Evolutionary conservation across 1,140 invertebrate genomes (phyloP), one percentile per base, ranked within the genome.

Genomic region (Tigriopus japonicus): DNA sequence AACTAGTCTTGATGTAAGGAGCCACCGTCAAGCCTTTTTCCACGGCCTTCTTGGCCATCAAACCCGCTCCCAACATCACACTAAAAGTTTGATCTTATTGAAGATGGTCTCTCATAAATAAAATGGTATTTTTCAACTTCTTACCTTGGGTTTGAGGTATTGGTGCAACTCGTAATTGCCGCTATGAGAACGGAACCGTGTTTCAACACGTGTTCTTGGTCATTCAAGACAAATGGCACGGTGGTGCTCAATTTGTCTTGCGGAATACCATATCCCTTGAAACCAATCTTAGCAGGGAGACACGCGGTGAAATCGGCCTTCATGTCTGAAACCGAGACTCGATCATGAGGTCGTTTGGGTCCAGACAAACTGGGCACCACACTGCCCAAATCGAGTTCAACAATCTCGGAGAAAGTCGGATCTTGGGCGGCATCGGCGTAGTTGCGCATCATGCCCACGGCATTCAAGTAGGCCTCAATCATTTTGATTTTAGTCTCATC

Each of bases 131-230:
- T 15, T 35, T 7, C 15, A 59, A 12, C 35, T 12, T 59, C 67
- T 69, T 72, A 84, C 83, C 83, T 71, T 87, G 95, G 94, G 72
- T 98, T 98, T 63, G 86, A 90, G 1, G 94, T 98, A 71, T 98
- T 98, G 14, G 94, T 98, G 73, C 94, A 98, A 49, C 86, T 90
- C 0, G 94, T 98, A 64, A 98, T 97, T 19, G 94, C 92, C 0
- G 92, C 90, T 65, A 98, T 96, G 15, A 98, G 85, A 10, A 98
- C 91, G 0, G 87, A 91, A 6, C 93, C 93, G 72, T 98, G 93
- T 1, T 70, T 78, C 19, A 98, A 74, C n/a, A 72, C 78, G 69
- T 93, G 94, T 65, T 88, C 81, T 63, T 82, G 76, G 1, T 82
- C 85, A 64, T 89, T 82, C 73, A 77, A 90, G 17, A 81, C 76